phyloP scores from a whole-genome alignment of 2,113 vertebrate genomes.

The Empidonax alnorum region DNA sequence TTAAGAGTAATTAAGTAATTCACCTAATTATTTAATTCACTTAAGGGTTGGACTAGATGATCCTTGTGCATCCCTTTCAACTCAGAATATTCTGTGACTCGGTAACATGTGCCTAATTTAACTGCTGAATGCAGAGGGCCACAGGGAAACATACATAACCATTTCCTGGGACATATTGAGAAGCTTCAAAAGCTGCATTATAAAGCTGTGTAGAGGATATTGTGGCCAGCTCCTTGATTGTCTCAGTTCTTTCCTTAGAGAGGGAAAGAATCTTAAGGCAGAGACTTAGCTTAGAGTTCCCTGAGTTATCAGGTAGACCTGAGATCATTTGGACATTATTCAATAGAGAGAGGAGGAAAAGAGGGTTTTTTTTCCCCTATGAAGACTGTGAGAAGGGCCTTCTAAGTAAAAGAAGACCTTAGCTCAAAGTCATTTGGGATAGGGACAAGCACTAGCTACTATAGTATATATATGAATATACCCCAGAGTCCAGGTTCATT shows the following conservation, averaged over 20 bases:
- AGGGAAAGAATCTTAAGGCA: neutral
- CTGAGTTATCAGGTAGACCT: neutral
- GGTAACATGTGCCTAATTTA: neutral
- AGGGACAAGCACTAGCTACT: neutral
- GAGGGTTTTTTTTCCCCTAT: accelerated
- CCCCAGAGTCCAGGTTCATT: neutral
- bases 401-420: neutral
- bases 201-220: neutral
- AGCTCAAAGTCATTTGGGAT: neutral
- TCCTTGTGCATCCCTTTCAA: neutral
- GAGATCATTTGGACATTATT: neutral
- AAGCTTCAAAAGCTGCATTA: neutral
- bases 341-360: neutral
- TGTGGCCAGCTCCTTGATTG: neutral
- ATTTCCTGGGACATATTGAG: neutral
- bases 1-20: too few species aligned
- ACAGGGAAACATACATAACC: neutral
- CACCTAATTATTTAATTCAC: neutral
- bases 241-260: neutral
- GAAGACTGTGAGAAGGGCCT: neutral
- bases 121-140: neutral
- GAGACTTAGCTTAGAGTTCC: neutral
- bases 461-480: neutral
- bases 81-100: neutral
- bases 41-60: neutral